Conservation (phyloP, 2,888 invertebrate genomes). For the Monochamus alternatus region DNA sequence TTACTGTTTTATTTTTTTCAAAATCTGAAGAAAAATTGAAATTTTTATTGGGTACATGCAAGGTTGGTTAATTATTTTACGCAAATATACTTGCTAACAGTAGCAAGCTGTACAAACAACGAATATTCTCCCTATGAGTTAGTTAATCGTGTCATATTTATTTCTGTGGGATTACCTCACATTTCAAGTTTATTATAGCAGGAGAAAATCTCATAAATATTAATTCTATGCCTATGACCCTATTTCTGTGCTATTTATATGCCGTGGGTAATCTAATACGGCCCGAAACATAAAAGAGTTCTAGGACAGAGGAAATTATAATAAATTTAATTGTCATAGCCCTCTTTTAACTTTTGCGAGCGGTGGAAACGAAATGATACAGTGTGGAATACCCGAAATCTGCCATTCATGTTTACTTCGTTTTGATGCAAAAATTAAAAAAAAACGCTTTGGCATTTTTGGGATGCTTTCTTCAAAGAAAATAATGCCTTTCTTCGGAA, state of each 20-base stretch:
- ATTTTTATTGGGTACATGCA: no score
- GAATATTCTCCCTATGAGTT: slow-evolving; percentile 39
- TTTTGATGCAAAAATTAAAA: no score
- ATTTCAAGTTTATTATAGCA: slow-evolving; percentile 45
- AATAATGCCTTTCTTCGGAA: no score
- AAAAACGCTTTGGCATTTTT: no score
- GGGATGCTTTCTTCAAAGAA: no score
- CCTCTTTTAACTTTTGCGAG: neutral
- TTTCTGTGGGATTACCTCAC: slow-evolving; percentile 59
- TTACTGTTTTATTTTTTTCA: no score
- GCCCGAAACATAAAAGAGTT: neutral
- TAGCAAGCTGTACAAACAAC: neutral
- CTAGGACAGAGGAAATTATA: neutral
- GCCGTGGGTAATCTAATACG: slow-evolving; percentile 14
- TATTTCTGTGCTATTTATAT: slow-evolving; percentile 47
- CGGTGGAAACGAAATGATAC: neutral
- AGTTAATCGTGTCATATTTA: slow-evolving; percentile 55
- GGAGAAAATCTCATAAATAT: slow-evolving; percentile 44
- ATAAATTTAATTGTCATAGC: neutral
- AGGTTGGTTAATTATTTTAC: no score
- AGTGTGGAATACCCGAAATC: no score
- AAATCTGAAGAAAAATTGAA: no score
- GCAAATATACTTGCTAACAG: neutral
- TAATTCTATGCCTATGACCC: slow-evolving; percentile 46
- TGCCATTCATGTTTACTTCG: no score